phyloP scores from a whole-genome alignment of 2,888 invertebrate genomes.

The Eugnorisma glareosa region DNA sequence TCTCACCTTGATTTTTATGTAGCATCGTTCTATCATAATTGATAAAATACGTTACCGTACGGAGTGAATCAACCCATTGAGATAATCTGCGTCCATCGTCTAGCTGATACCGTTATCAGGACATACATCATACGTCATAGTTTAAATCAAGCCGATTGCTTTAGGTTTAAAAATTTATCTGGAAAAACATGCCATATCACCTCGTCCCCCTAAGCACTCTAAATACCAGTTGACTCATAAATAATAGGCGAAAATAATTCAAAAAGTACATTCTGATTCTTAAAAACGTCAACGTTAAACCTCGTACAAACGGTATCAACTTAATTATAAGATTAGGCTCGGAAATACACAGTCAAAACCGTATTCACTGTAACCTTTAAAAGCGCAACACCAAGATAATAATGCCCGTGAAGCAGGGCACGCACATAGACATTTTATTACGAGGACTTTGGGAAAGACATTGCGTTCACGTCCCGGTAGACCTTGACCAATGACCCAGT shows the following conservation, averaged over 20 bases:
- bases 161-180: neutral
- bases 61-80: slow-evolving; percentile 55
- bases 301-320: neutral
- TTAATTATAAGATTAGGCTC: slow-evolving; percentile 10
- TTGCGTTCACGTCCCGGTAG: slow-evolving; percentile 35
- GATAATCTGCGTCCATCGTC: slow-evolving; percentile 50
- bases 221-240: slow-evolving; percentile 3
- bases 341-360: slow-evolving; percentile 6
- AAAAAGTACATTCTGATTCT: neutral
- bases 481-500: slow-evolving; percentile 71
- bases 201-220: neutral
- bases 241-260: neutral
- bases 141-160: slow-evolving; percentile 14
- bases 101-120: slow-evolving; percentile 53
- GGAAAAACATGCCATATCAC: neutral
- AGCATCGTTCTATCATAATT: slow-evolving; percentile 39
- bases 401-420: slow-evolving; percentile 49
- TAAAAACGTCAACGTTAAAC: no score
- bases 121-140: slow-evolving; percentile 34
- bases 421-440: slow-evolving; percentile 45
- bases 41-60: slow-evolving; percentile 48
- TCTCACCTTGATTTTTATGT: slow-evolving; percentile 48
- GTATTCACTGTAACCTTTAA: slow-evolving; percentile 19
- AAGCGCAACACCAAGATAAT: slow-evolving; percentile 9
- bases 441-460: slow-evolving; percentile 42